Conservation (phyloP, 2,797 vertebrate genomes). For the Moxostoma hubbsi region DNA sequence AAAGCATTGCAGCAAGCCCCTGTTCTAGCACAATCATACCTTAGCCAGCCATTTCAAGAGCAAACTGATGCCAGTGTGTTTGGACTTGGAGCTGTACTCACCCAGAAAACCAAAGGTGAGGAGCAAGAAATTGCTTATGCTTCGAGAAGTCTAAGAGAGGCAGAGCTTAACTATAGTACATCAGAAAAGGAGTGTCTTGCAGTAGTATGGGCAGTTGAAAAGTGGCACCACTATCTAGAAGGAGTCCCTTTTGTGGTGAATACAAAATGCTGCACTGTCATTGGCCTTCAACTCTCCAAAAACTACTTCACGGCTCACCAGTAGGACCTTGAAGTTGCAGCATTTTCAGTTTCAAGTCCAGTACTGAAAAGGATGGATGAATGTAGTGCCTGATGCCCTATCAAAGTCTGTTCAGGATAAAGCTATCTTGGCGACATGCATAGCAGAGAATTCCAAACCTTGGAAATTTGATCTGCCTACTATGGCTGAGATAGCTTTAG, state of each 20-base stretch:
- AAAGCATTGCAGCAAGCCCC: no score
- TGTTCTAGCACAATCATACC: no score
- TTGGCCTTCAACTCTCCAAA: slow-evolving; percentile 9
- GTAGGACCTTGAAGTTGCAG: no score
- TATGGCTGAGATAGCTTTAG: not conserved
- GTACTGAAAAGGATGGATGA: not conserved
- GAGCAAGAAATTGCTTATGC: no score
- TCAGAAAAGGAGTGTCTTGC: not conserved
- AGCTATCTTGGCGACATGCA: not conserved
- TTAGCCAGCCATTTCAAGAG: no score
- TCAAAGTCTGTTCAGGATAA: not conserved
- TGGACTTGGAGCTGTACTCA: no score
- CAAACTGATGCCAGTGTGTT: no score
- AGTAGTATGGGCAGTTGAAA: not conserved
- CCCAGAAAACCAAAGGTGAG: no score
- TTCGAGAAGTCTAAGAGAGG: no score
- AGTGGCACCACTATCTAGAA: slow-evolving; percentile 1
- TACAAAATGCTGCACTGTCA: slow-evolving; percentile 10
- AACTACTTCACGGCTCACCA: not conserved
- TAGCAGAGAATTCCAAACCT: not conserved
- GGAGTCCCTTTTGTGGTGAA: not conserved
- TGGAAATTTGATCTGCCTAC: not conserved
- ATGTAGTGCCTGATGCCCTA: not conserved
- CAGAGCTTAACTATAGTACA: no score
- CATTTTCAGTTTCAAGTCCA: not conserved